Conservation (phyloP, 2,113 vertebrate genomes). For the Podarcis cretensis region DNA sequence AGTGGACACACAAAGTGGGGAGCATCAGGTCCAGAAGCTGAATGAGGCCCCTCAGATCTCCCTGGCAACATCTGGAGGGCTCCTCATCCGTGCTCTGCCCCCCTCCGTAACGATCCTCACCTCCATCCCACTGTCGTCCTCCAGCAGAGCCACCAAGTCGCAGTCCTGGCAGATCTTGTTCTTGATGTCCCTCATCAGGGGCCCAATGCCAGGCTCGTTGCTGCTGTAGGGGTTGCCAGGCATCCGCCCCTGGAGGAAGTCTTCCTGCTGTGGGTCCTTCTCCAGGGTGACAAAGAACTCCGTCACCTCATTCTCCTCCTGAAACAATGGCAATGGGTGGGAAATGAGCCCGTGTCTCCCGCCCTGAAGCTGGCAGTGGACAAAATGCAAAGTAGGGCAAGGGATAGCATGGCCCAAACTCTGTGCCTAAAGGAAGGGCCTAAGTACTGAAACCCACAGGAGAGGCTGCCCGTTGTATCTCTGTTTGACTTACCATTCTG, state of each 20-base stretch:
- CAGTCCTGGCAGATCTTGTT: constrained; percentile 99
- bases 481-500: background rate
- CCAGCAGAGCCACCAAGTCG: constrained; percentile 95
- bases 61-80: no score
- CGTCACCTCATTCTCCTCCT: constrained; percentile 99
- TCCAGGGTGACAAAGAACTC: constrained; percentile 99
- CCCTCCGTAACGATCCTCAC: constrained; percentile 65
- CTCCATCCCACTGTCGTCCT: constrained; percentile 99
- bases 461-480: background rate
- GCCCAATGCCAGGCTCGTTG: constrained; percentile 94
- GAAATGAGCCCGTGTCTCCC: accelerated
- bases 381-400: no score
- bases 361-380: background rate
- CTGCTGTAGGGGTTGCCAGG: constrained; percentile 98
- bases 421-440: background rate
- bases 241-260: constrained; percentile 98
- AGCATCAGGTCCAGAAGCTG: no score
- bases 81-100: background rate
- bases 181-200: constrained; percentile 98
- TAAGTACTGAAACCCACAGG: background rate
- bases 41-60: no score
- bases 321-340: background rate
- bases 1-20: no score
- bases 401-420: background rate
- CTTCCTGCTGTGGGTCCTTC: constrained; percentile 98